These are phyloP conservation scores for Tenthredo mesomela DNA, from an alignment of 2,888 invertebrate species.

Conservation along the genomic window DNA sequence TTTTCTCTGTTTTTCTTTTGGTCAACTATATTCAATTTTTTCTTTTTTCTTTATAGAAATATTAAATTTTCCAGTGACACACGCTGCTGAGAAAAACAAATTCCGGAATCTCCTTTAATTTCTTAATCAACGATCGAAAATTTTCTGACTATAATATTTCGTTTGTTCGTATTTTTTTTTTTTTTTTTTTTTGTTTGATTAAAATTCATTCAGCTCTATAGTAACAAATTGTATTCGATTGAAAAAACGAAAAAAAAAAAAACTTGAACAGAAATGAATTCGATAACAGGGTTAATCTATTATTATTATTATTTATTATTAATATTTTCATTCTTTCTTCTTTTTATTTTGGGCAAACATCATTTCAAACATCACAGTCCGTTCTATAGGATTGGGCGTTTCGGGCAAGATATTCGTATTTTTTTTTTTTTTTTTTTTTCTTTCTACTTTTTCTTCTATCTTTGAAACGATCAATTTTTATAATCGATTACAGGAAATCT, in stretches of 20 bases:
- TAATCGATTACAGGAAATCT: constrained; percentile 34
- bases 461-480: constrained; percentile 44
- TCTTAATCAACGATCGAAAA: too few species aligned
- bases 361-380: constrained; percentile 73
- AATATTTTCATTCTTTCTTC: constrained; percentile 9
- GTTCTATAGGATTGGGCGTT: constrained; percentile 63
- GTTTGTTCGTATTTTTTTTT: too few species aligned
- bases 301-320: not conserved
- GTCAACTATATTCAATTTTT: not conserved
- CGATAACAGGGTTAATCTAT: not conserved
- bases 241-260: not conserved
- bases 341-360: constrained; percentile 61
- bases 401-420: constrained; percentile 43
- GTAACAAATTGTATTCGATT: not conserved
- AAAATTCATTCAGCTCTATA: too few species aligned
- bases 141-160: too few species aligned
- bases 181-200: too few species aligned
- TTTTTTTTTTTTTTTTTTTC: constrained; percentile 40
- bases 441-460: constrained; percentile 31
- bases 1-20: not conserved
- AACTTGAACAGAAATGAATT: not conserved
- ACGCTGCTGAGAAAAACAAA: too few species aligned
- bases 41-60: too few species aligned
- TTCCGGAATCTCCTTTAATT: too few species aligned
- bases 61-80: too few species aligned